These are phyloP conservation scores for Microtus ochrogaster DNA, from an alignment of 2,113 vertebrate genomes.

Conservation along the genomic window DNA sequence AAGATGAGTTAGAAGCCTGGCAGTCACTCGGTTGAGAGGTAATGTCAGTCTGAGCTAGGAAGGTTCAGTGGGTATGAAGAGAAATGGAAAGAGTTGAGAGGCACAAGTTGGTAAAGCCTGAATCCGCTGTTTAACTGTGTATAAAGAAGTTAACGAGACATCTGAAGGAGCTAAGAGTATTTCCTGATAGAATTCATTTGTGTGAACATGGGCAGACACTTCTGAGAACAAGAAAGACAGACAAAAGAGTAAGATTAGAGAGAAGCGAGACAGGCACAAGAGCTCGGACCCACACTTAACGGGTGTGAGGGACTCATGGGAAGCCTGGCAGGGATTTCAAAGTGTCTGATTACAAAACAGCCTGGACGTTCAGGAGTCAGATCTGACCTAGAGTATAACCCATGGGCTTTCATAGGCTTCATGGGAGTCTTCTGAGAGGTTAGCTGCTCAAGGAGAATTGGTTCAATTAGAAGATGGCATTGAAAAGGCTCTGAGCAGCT, in stretches of 20 bases:
- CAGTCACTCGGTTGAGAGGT: too few relatives aligned
- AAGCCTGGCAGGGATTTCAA: background rate
- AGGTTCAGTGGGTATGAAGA: background rate
- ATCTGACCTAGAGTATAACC: background rate
- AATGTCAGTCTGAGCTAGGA: background rate
- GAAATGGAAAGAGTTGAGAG: background rate
- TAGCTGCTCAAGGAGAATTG: background rate
- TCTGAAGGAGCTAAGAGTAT: rapidly evolving
- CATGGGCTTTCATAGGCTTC: background rate
- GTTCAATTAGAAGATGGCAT: too few relatives aligned
- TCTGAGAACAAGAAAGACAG: background rate
- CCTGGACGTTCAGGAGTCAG: background rate
- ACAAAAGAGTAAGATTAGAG: background rate
- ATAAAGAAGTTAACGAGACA: background rate
- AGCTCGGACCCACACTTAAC: background rate
- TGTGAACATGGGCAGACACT: background rate
- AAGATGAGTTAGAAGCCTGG: background rate
- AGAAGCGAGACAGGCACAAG: background rate
- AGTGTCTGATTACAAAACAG: background rate
- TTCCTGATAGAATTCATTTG: background rate
- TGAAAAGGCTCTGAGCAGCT: too few relatives aligned
- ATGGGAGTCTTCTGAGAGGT: background rate
- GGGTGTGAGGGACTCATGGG: background rate
- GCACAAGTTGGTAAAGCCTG: background rate
- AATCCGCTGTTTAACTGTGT: background rate